A percentile compares a stretch with the other conserved stretches of the same genome.
phyloP scores from a whole-genome alignment of 35 echinoderm and acorn worm genomes.

The Heliocidaris erythrogramma region DNA sequence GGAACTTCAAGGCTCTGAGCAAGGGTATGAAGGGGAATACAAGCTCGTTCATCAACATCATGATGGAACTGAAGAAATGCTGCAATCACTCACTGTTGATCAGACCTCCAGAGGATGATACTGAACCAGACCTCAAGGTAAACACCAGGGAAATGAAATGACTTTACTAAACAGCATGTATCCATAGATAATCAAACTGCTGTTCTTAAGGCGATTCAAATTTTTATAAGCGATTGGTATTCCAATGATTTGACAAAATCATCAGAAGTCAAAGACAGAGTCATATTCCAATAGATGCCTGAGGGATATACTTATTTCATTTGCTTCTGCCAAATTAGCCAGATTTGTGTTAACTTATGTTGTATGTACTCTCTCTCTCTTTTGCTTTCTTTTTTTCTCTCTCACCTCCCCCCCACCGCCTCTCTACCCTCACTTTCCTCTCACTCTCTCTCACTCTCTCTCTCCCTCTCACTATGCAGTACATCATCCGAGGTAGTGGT shows the following conservation, averaged over 20 bases:
- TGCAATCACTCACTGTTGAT: slow-evolving; percentile 93
- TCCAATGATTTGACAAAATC: too few species aligned
- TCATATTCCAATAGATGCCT: too few species aligned
- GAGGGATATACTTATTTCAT: too few species aligned
- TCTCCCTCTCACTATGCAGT: slow-evolving; percentile 37
- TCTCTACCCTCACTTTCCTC: too few species aligned
- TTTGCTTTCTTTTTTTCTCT: too few species aligned
- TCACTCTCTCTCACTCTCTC: too few species aligned
- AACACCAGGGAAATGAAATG: not conserved
- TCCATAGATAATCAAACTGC: not conserved
- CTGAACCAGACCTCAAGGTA: slow-evolving; percentile 64
- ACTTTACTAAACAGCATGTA: not conserved
- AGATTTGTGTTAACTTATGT: too few species aligned
- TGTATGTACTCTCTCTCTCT: too few species aligned
- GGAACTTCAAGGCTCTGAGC: slow-evolving; percentile 91
- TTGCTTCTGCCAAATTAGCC: too few species aligned
- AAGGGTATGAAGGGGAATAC: slow-evolving; percentile 86
- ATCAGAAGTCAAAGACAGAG: too few species aligned
- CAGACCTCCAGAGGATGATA: slow-evolving; percentile 52
- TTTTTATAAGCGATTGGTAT: too few species aligned
- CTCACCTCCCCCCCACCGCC: too few species aligned
- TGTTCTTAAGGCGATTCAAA: not conserved
- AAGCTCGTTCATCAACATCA: slow-evolving; percentile 86
- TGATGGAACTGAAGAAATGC: slow-evolving; percentile 98
- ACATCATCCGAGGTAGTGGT: slow-evolving; percentile 82